Percentiles rank a stretch among this genome's conserved stretches.
These are phyloP conservation scores for Daboia siamensis DNA, from an alignment of 2,113 vertebrate species.

Conservation along the genomic window DNA sequence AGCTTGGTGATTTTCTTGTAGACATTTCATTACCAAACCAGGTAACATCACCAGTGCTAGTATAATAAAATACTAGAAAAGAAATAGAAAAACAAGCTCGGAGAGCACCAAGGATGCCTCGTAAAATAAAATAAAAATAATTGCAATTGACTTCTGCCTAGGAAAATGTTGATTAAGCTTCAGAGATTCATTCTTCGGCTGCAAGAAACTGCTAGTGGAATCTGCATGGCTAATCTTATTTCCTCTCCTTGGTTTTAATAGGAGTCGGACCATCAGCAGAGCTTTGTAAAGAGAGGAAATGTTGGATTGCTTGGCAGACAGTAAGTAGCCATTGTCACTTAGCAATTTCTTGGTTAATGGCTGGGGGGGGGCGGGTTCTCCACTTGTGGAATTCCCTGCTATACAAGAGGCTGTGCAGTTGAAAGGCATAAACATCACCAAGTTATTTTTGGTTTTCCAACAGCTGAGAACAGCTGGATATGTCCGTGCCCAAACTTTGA, in stretches of 20 bases:
- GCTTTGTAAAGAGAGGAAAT: neutral
- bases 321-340: neutral
- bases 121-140: too few relatives aligned
- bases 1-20: too few relatives aligned
- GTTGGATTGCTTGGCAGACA: neutral
- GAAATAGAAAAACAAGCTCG: too few relatives aligned
- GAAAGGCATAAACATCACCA: neutral
- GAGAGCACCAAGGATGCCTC: too few relatives aligned
- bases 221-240: neutral
- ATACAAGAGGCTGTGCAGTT: neutral
- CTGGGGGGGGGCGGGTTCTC: too few relatives aligned
- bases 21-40: too few relatives aligned
- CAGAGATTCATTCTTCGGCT: neutral
- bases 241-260: neutral
- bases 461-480: neutral
- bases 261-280: neutral
- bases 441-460: neutral
- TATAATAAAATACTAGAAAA: too few relatives aligned
- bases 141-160: too few relatives aligned
- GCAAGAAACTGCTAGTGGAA: neutral
- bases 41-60: too few relatives aligned
- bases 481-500: neutral
- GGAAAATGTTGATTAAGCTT: neutral
- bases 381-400: neutral
- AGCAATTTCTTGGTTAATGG: neutral